A percentile compares a stretch with the other conserved stretches of the same genome.
Conservation (phyloP, 2,113 vertebrate species). For the Sorex araneus region DNA sequence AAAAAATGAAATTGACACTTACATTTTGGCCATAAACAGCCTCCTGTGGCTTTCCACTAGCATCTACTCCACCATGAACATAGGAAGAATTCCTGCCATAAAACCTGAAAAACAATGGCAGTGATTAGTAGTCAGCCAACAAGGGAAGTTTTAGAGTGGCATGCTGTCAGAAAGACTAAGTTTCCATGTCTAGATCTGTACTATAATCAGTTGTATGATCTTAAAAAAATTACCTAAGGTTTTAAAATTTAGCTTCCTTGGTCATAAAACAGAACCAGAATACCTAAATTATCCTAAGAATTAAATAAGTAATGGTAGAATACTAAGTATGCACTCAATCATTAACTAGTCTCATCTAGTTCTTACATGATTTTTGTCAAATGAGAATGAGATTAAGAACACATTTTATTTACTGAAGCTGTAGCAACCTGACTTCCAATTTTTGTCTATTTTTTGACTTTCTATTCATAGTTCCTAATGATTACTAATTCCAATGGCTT, state of each 20-base stretch:
- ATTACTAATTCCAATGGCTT: constrained; percentile 45
- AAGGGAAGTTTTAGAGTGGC: background rate
- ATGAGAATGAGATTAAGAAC: constrained; percentile 10
- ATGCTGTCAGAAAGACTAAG: background rate
- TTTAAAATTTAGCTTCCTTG: constrained; percentile 6
- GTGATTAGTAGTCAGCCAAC: background rate
- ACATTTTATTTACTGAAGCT: constrained; percentile 33
- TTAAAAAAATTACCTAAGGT: background rate
- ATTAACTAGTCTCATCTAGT: constrained; percentile 44
- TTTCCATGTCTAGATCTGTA: background rate
- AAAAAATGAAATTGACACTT: constrained; percentile 86
- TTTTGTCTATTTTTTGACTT: no score
- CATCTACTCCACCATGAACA: constrained; percentile 97
- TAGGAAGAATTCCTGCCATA: constrained; percentile 99
- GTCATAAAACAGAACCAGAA: background rate
- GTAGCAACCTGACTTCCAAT: constrained; percentile 26
- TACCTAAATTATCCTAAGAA: background rate
- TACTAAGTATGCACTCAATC: background rate
- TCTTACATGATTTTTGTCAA: constrained; percentile 33
- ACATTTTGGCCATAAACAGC: constrained; percentile 99
- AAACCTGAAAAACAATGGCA: constrained; percentile 90
- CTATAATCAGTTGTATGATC: background rate
- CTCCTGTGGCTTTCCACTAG: constrained; percentile 96
- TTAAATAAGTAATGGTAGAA: constrained; percentile 25
- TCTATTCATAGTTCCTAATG: constrained; percentile 39